phyloP scores from a whole-genome alignment of 2,113 vertebrate genomes.

The Rhizomys pruinosus region DNA sequence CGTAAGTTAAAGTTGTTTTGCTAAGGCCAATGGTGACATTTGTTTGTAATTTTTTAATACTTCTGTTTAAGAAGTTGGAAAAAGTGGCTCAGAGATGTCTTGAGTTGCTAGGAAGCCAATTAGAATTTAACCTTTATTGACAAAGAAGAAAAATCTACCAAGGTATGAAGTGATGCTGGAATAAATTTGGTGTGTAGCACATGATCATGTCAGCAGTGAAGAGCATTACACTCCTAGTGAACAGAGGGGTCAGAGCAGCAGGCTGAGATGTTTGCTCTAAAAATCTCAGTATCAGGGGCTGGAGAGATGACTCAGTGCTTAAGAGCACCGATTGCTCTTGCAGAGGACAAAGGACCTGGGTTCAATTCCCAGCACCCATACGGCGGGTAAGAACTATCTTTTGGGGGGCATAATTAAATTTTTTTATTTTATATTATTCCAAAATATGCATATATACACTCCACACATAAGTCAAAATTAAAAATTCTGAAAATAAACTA shows the following conservation, averaged over 20 bases:
- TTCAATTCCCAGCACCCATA: too few relatives aligned
- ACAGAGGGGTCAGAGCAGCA: background rate
- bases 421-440: too few relatives aligned
- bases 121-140: constrained; percentile 2
- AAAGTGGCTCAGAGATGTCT: background rate
- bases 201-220: background rate
- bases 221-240: background rate
- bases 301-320: too few relatives aligned
- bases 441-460: too few relatives aligned
- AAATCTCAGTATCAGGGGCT: too few relatives aligned
- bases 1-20: background rate
- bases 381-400: too few relatives aligned
- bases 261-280: background rate
- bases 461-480: too few relatives aligned
- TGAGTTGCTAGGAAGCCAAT: background rate
- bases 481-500: too few relatives aligned
- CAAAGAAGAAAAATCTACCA: background rate
- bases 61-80: background rate
- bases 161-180: background rate
- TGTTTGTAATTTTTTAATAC: background rate
- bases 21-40: background rate
- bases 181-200: background rate
- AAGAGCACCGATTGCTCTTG: too few relatives aligned
- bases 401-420: too few relatives aligned
- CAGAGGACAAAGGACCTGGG: too few relatives aligned